Base-by-base conservation (phyloP, 1,140 invertebrate species). In the Drosophila sp. region DNA sequence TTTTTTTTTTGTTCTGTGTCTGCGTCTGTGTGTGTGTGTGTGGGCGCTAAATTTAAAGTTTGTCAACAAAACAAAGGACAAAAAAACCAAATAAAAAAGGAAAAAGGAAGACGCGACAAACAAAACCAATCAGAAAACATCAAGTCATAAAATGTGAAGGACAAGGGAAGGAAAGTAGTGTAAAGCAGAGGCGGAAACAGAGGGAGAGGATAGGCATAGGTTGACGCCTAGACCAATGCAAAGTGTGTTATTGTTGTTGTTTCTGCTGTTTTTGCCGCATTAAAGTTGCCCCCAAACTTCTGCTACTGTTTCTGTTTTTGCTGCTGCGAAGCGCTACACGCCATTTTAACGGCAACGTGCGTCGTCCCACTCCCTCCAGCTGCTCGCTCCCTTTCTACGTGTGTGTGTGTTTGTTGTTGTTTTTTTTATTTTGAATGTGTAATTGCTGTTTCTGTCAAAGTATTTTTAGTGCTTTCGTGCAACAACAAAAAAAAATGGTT, bases 401-500 rank as follows among this genome's bases (percentile, higher is more conserved):
- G 17, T 58, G 66, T 54, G 70, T 74, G 63, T 63, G 66, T 79
- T 64, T 70, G 44, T 60, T 69, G 56, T 80, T 61, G 66, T 70
- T 74, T 73, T 70, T 27, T 32, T 47, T 47, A 58, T 65, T 72
- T 72, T 69, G 40, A 50, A 27, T 50, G 25, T 50, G 23, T 47
- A 23, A 47, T 47, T 47, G 44, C 17, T 63, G 23, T 60, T n/a
- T 40, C 35, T 35, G 40, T 60, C 70, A 4, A 69, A 72, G 75
- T 87, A 83, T 83, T 77, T 83, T 77, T 87, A 77, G 79, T 87
- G 83, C 38, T 86, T 81, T 84, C 83, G 83, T 86, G 83, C 72
- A 57, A 69, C 23, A 50, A 50, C 79, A 65, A 70, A 66, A 11
- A 41, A 41, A 82, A 66, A 70, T 87, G 30, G 60, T 65, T 60